Conservation (phyloP, 2,888 invertebrate genomes). For the Trachelus stipa region DNA sequence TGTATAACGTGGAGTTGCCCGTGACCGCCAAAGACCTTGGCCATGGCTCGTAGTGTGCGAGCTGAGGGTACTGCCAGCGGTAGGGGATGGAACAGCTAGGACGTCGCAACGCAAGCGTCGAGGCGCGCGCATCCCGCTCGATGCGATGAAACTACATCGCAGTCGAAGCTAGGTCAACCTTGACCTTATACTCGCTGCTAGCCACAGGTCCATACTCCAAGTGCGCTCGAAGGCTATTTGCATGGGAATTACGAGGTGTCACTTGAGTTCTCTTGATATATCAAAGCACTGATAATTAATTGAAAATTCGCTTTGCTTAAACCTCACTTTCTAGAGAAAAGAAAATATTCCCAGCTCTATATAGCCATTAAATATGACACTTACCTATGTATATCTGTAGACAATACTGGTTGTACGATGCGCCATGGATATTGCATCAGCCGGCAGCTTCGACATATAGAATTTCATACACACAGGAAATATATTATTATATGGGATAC, state of each 20-base stretch:
- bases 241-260: conserved; percentile 4
- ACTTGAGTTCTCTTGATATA: conserved; percentile 1
- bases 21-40: conserved; percentile 64
- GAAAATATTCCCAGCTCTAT: not conserved
- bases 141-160: conserved; percentile 35
- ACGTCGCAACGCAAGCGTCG: conserved; percentile 26
- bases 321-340: not conserved
- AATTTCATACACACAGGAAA: not conserved
- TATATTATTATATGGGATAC: not conserved
- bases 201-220: conserved; percentile 7
- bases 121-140: conserved; percentile 50
- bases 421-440: not conserved
- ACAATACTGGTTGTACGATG: not conserved
- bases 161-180: conserved; percentile 42
- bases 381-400: not conserved
- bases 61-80: not conserved
- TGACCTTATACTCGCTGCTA: conserved; percentile 48
- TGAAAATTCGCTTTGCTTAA: not conserved
- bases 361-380: not conserved
- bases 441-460: not conserved
- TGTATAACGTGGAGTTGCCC: conserved; percentile 54
- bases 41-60: conserved; percentile 51
- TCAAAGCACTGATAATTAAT: not conserved
- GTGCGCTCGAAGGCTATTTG: conserved; percentile 4
- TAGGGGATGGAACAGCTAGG: conserved; percentile 3